These are phyloP conservation scores for Spea hammondii DNA, from an alignment of 2,797 vertebrate species.

Conservation along the genomic window DNA sequence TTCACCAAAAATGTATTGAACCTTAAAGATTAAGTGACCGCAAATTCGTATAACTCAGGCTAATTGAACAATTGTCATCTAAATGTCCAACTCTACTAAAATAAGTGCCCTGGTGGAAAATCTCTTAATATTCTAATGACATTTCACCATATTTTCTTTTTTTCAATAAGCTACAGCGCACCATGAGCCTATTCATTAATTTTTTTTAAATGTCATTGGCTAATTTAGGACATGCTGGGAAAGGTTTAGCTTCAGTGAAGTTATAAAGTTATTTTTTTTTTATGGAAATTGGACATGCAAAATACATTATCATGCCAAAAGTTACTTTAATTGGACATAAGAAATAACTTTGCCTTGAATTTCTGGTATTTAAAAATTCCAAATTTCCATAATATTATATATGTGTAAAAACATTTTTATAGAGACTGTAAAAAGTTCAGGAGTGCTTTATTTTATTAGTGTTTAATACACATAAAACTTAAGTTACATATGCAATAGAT, in stretches of 20 bases:
- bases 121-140: background rate
- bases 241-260: background rate
- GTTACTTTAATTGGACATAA: background rate
- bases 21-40: conserved; percentile 7
- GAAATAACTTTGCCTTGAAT: background rate
- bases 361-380: too few relatives aligned
- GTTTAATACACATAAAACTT: too few relatives aligned
- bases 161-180: conserved; percentile 1
- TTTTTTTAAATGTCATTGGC: background rate
- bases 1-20: conserved; percentile 5
- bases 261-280: background rate
- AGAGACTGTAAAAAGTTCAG: too few relatives aligned
- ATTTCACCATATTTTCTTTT: conserved; percentile 2
- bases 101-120: background rate
- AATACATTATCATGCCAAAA: background rate
- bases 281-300: background rate
- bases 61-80: conserved; percentile 25
- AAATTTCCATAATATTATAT: too few relatives aligned
- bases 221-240: conserved; percentile 4
- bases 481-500: too few relatives aligned
- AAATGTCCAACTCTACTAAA: conserved; percentile 17
- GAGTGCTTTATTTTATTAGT: too few relatives aligned
- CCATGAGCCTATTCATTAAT: background rate
- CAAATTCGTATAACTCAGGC: background rate
- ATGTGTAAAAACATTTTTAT: too few relatives aligned